Evolutionary conservation across 2,888 invertebrate genomes (phyloP), one percentile per base, ranked within the genome.

Genomic region (Heliconius aoede): DNA sequence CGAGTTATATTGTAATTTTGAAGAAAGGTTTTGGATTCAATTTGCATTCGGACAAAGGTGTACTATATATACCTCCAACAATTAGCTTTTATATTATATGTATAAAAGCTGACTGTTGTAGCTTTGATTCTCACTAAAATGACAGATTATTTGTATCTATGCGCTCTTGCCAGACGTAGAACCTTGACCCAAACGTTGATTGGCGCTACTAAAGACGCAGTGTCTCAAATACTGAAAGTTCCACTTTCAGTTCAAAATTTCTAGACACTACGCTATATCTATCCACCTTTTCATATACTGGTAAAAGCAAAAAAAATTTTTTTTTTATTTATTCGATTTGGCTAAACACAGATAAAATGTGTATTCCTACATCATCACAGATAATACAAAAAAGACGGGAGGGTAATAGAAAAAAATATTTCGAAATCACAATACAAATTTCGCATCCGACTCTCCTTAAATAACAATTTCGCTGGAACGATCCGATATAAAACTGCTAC

Each of bases 401-500:
- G 46, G 21, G 21, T 46, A 46, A 36, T 9, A 24, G 24, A 46
- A 46, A 68, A 18, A 32, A 26, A 46, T 5, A 55, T 69, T 51
- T n/a, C 32, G 13, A 55, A 40, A 61, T 26, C 64, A 71, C 36
- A 71, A 60, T 32, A 60, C 58, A 36, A 67, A n/a, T 15, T 71
- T 62, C 55, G 36, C 28, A 40, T 9, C 21, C 8, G 51, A 51
- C n/a, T 51, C 68, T 68, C 26, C 28, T 46, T 11, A 77, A 79
- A 78, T 72, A 62, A 81, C 82, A 82, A 79, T 83, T 80, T 77
- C 77, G 58, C 76, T 64, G 28, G 75, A 84, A 83, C 75, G 83
- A 81, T 80, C 74, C 32, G 76, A 82, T 83, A 84, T 89, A 88
- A 90, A 90, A 85, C 79, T 73, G 82, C 85, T 81, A 86, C 82